A percentile compares a stretch with the other conserved stretches of the same genome.
These are phyloP conservation scores for Physella acuta DNA, from an alignment of 1,140 invertebrate species.

Conservation along the genomic window DNA sequence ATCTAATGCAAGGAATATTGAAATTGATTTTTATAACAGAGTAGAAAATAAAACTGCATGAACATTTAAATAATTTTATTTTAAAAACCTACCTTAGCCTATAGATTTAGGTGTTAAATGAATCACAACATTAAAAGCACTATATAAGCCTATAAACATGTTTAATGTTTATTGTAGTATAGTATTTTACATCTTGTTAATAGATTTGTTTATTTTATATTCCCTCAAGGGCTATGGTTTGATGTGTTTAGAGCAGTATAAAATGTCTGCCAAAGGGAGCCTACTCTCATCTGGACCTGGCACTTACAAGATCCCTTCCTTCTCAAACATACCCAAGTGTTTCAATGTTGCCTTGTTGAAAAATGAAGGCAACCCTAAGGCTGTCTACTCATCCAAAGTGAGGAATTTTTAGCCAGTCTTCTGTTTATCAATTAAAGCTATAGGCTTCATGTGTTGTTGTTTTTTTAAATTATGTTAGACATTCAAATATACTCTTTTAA, in stretches of 20 bases:
- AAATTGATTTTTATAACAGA: no score
- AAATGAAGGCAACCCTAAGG: constrained; percentile 80
- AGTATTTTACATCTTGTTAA: no score
- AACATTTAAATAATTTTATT: no score
- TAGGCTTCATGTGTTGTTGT: not conserved
- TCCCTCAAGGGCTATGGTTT: constrained; percentile 75
- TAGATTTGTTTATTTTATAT: no score
- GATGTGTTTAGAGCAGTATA: constrained; percentile 84
- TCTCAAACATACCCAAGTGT: constrained; percentile 80
- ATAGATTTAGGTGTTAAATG: no score
- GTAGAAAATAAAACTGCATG: no score
- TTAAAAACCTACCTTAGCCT: no score
- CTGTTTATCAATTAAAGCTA: not conserved
- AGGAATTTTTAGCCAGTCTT: not conserved
- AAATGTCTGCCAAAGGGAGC: constrained; percentile 78
- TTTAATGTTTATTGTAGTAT: no score
- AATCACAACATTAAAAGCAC: no score
- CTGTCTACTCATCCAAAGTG: constrained; percentile 92
- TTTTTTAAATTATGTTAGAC: not conserved
- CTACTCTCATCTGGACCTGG: constrained; percentile 83
- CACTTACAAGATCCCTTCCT: constrained; percentile 88
- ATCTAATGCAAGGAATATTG: no score
- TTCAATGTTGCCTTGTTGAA: constrained; percentile 90
- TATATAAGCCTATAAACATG: no score
- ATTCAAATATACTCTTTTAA: not conserved